These are phyloP conservation scores for Butorides virescens DNA, from an alignment of 2,113 vertebrate species.

Conservation along the genomic window DNA sequence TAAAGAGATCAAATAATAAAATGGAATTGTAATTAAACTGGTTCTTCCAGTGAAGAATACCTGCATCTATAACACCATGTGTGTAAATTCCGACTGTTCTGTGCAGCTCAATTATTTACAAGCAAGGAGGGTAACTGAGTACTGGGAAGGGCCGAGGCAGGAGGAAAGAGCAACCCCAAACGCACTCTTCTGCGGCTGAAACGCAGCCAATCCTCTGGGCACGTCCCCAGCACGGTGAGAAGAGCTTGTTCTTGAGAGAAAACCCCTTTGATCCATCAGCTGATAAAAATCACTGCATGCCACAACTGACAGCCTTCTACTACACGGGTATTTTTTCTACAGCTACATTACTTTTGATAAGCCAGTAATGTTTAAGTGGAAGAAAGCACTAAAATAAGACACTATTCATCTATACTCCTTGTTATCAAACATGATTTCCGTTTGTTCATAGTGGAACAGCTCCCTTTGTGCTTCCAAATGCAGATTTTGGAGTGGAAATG, in stretches of 20 bases:
- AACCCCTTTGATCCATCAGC: background rate
- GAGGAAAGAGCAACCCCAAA: background rate
- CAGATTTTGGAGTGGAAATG: background rate
- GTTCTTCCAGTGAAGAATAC: background rate
- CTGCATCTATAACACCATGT: background rate
- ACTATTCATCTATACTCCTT: background rate
- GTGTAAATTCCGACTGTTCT: background rate
- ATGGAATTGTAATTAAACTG: background rate
- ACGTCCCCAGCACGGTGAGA: fast-evolving
- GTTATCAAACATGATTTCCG: background rate
- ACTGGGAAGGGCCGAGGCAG: background rate
- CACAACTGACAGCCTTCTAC: background rate
- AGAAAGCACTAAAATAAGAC: background rate
- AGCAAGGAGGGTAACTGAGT: background rate
- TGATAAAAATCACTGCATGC: background rate
- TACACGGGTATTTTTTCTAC: fast-evolving
- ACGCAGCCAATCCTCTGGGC: background rate
- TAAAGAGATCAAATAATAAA: background rate
- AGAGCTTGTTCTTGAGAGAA: background rate
- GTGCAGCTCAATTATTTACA: background rate
- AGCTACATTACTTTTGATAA: background rate
- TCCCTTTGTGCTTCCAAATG: background rate
- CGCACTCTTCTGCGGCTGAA: fast-evolving
- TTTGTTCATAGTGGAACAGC: background rate
- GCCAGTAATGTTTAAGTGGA: background rate